phyloP scores from a whole-genome alignment of 2,888 invertebrate genomes.

The Orthosia cruda region DNA sequence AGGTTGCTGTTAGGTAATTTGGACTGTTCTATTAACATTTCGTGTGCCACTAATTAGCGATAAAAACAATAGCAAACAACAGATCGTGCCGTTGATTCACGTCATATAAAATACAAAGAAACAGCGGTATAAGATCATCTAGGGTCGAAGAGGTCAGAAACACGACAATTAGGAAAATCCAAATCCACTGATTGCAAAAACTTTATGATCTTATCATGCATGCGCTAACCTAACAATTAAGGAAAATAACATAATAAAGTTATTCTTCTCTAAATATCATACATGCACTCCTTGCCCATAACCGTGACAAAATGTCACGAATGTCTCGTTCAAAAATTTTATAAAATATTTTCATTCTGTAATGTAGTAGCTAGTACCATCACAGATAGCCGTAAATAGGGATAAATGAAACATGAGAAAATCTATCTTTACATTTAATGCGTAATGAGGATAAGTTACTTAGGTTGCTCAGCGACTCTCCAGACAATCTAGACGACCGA shows the following conservation, averaged over 20 bases:
- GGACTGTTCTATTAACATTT: no score
- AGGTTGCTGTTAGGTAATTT: no score
- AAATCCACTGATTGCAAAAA: background rate
- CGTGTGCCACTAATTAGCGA: no score
- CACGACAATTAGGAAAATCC: background rate
- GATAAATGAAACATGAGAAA: background rate
- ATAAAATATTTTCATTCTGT: background rate
- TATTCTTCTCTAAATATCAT: background rate
- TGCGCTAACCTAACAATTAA: constrained; percentile 3
- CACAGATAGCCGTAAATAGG: background rate
- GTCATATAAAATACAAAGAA: no score
- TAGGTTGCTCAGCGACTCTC: no score
- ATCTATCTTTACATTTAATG: background rate
- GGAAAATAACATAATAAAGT: constrained; percentile 16
- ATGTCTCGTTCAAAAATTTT: background rate
- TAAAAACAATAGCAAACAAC: no score
- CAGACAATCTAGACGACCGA: no score
- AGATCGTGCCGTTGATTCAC: no score
- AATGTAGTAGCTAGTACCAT: background rate
- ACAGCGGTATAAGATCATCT: background rate
- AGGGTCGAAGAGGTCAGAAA: background rate
- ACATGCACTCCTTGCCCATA: background rate
- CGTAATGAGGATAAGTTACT: no score
- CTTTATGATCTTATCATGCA: background rate
- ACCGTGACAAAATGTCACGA: constrained; percentile 1